phyloP scores from a whole-genome alignment of 1,140 invertebrate genomes.

The Drosophila santomea region DNA sequence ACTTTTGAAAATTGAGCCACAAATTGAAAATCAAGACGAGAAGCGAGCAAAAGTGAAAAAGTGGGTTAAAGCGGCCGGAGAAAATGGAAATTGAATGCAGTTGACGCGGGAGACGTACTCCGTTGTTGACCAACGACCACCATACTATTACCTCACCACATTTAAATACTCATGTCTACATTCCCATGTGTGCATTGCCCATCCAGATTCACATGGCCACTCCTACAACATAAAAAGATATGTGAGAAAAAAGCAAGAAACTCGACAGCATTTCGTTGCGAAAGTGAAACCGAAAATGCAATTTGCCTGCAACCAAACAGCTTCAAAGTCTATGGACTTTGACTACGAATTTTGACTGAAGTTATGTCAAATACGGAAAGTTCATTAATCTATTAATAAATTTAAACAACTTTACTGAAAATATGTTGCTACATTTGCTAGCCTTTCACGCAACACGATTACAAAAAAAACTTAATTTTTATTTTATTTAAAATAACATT shows the following conservation, averaged over 20 bases:
- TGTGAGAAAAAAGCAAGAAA: constrained; percentile 3
- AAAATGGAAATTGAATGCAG: constrained; percentile 57
- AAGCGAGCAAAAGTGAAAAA: constrained; percentile 65
- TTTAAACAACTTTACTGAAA: too few species aligned
- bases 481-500: too few species aligned
- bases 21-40: constrained; percentile 78
- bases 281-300: constrained; percentile 70
- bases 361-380: too few species aligned
- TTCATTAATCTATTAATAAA: too few species aligned
- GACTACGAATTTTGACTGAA: too few species aligned
- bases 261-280: constrained; percentile 57
- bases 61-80: constrained; percentile 77
- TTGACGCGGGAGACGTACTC: constrained; percentile 20
- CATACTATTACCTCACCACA: constrained; percentile 44
- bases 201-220: constrained; percentile 17
- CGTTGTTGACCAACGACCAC: constrained; percentile 21
- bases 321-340: not conserved
- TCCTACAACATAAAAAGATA: constrained; percentile 9
- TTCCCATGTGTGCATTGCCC: not conserved
- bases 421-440: too few species aligned
- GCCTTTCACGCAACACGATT: too few species aligned
- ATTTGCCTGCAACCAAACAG: constrained; percentile 33
- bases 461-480: too few species aligned
- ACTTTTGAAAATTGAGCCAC: constrained; percentile 69
- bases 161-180: not conserved